Evolutionary conservation across 2,888 invertebrate genomes (phyloP), one percentile per base, ranked within the genome.

Genomic region (Iphiclides podalirius): DNA sequence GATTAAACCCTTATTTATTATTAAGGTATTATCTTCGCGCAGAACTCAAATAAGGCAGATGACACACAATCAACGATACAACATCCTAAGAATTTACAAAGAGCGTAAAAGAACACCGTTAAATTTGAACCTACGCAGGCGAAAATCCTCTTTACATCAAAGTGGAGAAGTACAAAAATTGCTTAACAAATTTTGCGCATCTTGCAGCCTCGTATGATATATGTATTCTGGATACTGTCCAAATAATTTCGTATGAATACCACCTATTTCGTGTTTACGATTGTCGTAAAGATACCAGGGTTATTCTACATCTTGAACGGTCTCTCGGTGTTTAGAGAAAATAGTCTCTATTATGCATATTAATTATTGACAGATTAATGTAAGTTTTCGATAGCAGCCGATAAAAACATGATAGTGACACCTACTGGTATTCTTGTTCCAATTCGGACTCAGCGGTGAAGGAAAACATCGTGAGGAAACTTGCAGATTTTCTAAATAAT

Each of bases 221-320:
- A 52, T 42, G 42, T 52, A 35, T 55, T 58, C 60, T 62, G 60
- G 60, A 58, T 55, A 49, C 39, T 53, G 52, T 61, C 59, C 58
- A 60, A 59, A 59, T 54, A 60, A 54, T 52, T 55, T 47, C 39
- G 51, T 49, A 51, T 42, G 52, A 54, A 53, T 53, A 54, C 58
- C 60, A 58, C 63, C 63, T 57, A 55, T 60, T 54, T 46, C 60
- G 45, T 59, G 61, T 61, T 61, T 60, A 63, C 42, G 55, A 49
- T 48, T 53, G 54, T 53, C 58, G 46, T 63, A 63, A 63, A 63
- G 61, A 60, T 56, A 44, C 26, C 47, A 34, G 35, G 52, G 49
- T 58, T 52, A 20, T 52, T 44, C 51, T 57, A 47, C 52, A 54
- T 57, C 52, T 40, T 23, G 37, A 41, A 47, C 37, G 41, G 41